Evolutionary conservation across 2,888 invertebrate genomes (phyloP).

Genomic region (Chrysolina americana): DNA sequence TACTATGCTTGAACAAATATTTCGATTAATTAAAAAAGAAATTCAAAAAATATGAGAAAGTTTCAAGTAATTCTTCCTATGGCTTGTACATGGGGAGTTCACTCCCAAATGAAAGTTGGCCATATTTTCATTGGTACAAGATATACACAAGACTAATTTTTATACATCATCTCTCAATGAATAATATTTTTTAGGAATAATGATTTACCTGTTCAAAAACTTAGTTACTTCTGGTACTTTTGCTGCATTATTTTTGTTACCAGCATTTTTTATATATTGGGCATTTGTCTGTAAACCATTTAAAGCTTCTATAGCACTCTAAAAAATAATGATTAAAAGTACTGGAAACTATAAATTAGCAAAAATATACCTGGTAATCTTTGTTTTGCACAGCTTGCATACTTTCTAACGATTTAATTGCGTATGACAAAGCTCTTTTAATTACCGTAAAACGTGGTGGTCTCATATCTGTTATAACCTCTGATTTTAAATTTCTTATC

Average conservation of each 20-base stretch:
- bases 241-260: constrained; percentile 59
- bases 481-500: neutral
- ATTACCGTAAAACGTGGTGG: constrained; percentile 14
- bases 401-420: neutral
- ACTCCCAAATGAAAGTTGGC: no score
- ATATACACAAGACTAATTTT: no score
- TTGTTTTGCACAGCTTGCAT: constrained; percentile 1
- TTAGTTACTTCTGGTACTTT: constrained; percentile 51
- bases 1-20: no score
- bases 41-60: neutral
- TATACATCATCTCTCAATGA: neutral
- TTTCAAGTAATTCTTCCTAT: no score
- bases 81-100: no score
- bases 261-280: constrained; percentile 72
- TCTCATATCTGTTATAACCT: constrained; percentile 18
- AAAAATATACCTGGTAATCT: constrained; percentile 31
- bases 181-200: constrained; percentile 7
- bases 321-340: constrained; percentile 33
- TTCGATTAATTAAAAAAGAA: no score
- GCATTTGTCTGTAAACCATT: constrained; percentile 83
- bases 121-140: neutral
- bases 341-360: neutral
- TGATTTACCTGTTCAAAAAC: constrained; percentile 49
- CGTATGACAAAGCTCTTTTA: constrained; percentile 13
- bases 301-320: constrained; percentile 81